Evolutionary conservation across 2,888 invertebrate genomes (phyloP).

Genomic region (Drosophila formosana): DNA sequence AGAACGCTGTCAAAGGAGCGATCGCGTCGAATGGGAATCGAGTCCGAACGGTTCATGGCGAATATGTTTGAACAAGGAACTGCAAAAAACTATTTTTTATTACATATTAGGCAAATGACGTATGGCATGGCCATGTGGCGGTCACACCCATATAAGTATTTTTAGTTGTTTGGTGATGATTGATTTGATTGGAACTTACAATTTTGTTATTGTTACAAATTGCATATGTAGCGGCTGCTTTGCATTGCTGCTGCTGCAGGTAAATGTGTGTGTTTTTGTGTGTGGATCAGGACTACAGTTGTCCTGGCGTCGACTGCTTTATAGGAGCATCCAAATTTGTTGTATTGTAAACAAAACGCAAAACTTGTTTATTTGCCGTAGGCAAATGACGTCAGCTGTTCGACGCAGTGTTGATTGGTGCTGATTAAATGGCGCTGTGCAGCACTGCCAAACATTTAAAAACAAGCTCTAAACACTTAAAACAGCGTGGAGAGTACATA

Average conservation of each 20-base stretch:
- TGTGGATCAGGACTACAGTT: not conserved
- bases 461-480: not conserved
- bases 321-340: conserved; percentile 35
- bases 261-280: not conserved
- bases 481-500: conserved; percentile 52
- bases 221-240: conserved; percentile 7
- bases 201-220: conserved; percentile 26
- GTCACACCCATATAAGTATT: conserved; percentile 50
- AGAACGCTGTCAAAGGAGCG: conserved; percentile 85
- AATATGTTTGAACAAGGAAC: conserved; percentile 28
- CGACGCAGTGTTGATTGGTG: conserved; percentile 27
- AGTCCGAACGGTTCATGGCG: conserved; percentile 80
- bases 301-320: not conserved
- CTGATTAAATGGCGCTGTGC: not conserved
- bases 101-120: conserved; percentile 16
- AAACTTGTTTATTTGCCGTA: conserved; percentile 49
- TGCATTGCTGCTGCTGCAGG: conserved; percentile 21
- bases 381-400: conserved; percentile 69
- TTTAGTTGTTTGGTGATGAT: conserved; percentile 22
- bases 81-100: conserved; percentile 23
- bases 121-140: conserved; percentile 25
- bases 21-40: conserved; percentile 83
- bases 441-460: conserved; percentile 12
- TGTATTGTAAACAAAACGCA: conserved; percentile 61
- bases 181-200: conserved; percentile 38